Base-by-base conservation (phyloP, 2,113 vertebrate genomes). In the Martes martes region DNA sequence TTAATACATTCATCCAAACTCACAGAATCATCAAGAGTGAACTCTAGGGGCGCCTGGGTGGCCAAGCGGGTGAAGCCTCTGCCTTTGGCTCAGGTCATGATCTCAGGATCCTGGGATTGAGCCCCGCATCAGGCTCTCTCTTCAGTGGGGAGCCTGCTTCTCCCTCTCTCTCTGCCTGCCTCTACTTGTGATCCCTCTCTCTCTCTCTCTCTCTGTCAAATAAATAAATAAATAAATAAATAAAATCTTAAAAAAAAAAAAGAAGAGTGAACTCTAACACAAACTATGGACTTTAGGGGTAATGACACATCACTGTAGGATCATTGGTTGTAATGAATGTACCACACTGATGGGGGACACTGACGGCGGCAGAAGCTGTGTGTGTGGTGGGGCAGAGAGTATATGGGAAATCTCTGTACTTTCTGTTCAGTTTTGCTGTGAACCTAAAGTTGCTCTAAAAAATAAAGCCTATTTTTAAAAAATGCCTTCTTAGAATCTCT, bases 391-490 rank as follows among this genome's bases (percentile, higher is more conserved):
- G 28, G 7, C 19, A 24, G 11, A 21, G 28, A 14, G 7, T 21
- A 31, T 16, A 4, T 3, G 23, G 33, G 11, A 11, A 31, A 59
- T 74, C 55, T 63, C 11, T 80, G 14, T 15, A 31, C 36, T 67
- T 93, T 79, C 26, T 82, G 33, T 15, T 95, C 33, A 42, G 4
- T 89, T 88, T 83, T 87, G 5, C 42, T 74, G 36, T 36, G 16
- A 71, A 87, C 16, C 28, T 83, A 89, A 92, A 89, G 80, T 55
- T 73, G 2, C 36, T 94, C 33, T 67, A 31, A 65, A 91, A 92
- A 83, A 73, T 61, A 45, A 81, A 13, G 6, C 24, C 10, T 50
- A 52, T 74, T 85, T 89, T 69, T 13, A 23, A 36, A 57, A 95
- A 91, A 80, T 76, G 13, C 10, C 23, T 24, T 16, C 39, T 31